Evolutionary conservation across 2,888 invertebrate species (phyloP).

Genomic region (Neoaliturus tenellus): DNA sequence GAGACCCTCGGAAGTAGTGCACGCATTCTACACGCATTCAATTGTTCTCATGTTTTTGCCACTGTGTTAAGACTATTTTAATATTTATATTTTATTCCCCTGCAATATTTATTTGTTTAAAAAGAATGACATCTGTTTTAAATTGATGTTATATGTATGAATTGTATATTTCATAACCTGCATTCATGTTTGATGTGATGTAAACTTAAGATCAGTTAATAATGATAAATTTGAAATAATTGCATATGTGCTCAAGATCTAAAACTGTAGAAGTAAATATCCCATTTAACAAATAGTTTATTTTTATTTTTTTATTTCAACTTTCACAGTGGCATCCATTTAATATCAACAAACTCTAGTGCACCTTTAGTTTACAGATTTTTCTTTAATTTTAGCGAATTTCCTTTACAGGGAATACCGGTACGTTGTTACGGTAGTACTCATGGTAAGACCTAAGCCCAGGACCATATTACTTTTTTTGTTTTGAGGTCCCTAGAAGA

Average conservation of each 20-base stretch:
- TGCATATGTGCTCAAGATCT: neutral
- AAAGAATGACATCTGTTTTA: neutral
- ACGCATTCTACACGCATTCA: conserved; percentile 15
- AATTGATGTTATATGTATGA: neutral
- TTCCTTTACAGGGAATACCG: too few species aligned
- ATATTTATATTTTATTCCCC: neutral
- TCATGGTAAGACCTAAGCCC: too few species aligned
- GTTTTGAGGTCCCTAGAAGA: too few species aligned
- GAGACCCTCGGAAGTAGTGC: conserved; percentile 40
- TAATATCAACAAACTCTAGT: neutral
- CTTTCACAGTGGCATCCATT: conserved; percentile 2
- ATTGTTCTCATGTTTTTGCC: neutral
- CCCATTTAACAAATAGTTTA: neutral
- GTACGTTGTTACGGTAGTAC: too few species aligned
- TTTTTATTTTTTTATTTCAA: neutral
- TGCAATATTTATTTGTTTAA: neutral
- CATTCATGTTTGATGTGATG: neutral
- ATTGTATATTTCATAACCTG: neutral
- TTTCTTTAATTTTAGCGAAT: neutral
- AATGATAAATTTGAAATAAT: neutral
- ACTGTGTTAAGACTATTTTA: conserved; percentile 10
- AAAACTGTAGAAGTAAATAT: neutral
- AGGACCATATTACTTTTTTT: too few species aligned
- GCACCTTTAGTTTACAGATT: neutral
- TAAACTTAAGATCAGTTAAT: neutral